Evolutionary conservation across 2,797 vertebrate genomes (phyloP).

Genomic region (Cheracebus regulus): DNA sequence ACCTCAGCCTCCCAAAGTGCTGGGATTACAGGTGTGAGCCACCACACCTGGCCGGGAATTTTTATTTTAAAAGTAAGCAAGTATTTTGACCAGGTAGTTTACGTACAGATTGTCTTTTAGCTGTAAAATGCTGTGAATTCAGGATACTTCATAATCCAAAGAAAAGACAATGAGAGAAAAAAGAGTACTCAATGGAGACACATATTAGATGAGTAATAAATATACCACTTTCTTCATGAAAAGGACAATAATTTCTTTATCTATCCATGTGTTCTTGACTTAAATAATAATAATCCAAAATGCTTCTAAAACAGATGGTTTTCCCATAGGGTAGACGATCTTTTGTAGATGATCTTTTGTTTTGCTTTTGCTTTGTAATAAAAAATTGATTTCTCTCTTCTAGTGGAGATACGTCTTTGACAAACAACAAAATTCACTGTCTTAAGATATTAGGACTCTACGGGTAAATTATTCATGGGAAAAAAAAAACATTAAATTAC

Average conservation of each 20-base stretch:
- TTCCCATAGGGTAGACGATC: background rate
- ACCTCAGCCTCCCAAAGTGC: no score
- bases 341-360: background rate
- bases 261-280: background rate
- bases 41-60: background rate
- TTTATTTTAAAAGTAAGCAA: background rate
- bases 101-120: background rate
- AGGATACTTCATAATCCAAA: background rate
- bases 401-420: background rate
- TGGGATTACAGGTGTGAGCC: no score
- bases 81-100: background rate
- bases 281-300: background rate
- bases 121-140: background rate
- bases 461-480: constrained; percentile 28
- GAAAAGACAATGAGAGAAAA: background rate
- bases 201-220: background rate
- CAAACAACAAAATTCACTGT: background rate
- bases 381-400: constrained; percentile 38
- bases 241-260: background rate
- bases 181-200: background rate
- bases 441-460: background rate
- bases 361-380: constrained; percentile 15
- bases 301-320: background rate
- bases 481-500: background rate
- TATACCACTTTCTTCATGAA: background rate